Evolutionary conservation across 2,797 vertebrate genomes (phyloP), one percentile per base, ranked within the genome.

Genomic region (Urocyon cinereoargenteus): DNA sequence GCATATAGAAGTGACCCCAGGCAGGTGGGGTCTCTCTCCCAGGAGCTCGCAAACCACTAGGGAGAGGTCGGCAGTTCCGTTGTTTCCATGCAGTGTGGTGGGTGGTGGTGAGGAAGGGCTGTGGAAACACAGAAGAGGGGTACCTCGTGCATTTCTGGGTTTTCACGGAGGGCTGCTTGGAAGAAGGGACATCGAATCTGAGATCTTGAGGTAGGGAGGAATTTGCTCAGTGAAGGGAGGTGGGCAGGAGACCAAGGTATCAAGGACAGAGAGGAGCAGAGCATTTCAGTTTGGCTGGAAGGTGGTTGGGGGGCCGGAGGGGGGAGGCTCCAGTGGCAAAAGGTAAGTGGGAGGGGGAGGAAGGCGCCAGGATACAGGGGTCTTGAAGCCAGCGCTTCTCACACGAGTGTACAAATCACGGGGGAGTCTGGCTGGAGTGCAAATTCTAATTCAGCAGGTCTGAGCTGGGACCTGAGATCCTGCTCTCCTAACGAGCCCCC

Each of bases 231-330:
- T 10, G 26, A 34, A 73, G 84, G 68, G 70, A 19, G 57, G 2
- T 57, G 31, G n/a, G 11, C 88, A 36, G 59, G 19, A 82, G 55
- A 79, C 77, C 66, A 95, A 36, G 5, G 2, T 10, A 6, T 40
- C 21, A 2, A 31, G 61, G 13, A 1, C 34, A 84, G 49, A 57
- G 11, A 24, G 36, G 51, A 90, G 2, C 8, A 34, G 78, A 62
- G 7, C 24, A 31, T 78, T 59, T 73, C 57, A 12, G 28, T 72
- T 61, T 78, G 57, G 36, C 36, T 61, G 51, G 51, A 72, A 70
- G 61, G 55, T 18, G 11, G 4, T 45, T 45, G 14, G 28, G 4
- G 16, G n/a, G 53, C 0, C 0, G 34, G 31, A 1, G 14, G 5
- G 14, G 51, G 6, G 53, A 53, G 49, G 13, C 34, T 79, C 75